Evolutionary conservation across 1,140 invertebrate species (phyloP).

Genomic region (Drosophila carrolli): DNA sequence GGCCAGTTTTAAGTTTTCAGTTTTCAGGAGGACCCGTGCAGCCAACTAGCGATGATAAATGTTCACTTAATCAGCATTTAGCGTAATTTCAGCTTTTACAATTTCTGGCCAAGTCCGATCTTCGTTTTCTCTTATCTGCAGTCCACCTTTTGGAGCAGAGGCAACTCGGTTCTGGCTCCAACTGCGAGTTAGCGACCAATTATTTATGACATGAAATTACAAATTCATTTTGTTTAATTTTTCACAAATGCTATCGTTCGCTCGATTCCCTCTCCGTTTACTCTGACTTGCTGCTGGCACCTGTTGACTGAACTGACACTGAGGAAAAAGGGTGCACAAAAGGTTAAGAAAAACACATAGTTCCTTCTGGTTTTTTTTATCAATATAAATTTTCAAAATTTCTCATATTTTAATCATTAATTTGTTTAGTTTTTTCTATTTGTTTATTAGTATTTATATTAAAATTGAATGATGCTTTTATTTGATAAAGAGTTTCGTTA

Average conservation of each 20-base stretch:
- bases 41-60: conserved; percentile 83
- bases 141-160: conserved; percentile 46
- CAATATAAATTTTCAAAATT: too few relatives aligned
- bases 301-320: conserved; percentile 48
- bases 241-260: conserved; percentile 66
- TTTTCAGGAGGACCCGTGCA: conserved; percentile 4
- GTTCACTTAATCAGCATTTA: conserved; percentile 84
- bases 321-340: not conserved
- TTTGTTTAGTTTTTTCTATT: too few relatives aligned
- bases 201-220: conserved; percentile 85
- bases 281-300: conserved; percentile 24
- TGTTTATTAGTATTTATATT: too few relatives aligned
- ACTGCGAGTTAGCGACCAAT: conserved; percentile 79
- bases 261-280: conserved; percentile 3
- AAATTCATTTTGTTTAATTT: conserved; percentile 85
- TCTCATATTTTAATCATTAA: too few relatives aligned
- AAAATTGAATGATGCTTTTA: too few relatives aligned
- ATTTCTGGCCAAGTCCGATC: conserved; percentile 51
- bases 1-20: conserved; percentile 10
- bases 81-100: conserved; percentile 84
- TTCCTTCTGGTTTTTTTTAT: too few relatives aligned
- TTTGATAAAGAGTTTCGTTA: too few relatives aligned
- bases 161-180: conserved; percentile 31
- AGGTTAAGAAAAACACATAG: not conserved
- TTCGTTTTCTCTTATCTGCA: conserved; percentile 38